Evolutionary conservation across 2,113 vertebrate species (phyloP).

Genomic region (Prochilodus magdalenae): DNA sequence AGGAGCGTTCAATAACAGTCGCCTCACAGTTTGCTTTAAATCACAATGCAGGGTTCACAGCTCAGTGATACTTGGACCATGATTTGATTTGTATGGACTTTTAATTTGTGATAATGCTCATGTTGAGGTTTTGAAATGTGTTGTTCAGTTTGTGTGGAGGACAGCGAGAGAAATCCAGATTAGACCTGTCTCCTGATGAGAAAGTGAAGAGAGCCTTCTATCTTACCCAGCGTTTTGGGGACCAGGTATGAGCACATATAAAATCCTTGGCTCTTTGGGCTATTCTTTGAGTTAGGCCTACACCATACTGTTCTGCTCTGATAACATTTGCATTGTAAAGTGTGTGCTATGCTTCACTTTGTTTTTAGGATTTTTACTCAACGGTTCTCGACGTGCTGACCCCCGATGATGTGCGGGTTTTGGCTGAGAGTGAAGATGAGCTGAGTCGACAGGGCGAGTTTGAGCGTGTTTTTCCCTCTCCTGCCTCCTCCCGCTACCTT

Average conservation of each 20-base stretch:
- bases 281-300: too few relatives aligned
- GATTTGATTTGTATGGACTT: not conserved
- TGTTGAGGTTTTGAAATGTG: not conserved
- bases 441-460: slow-evolving; percentile 87
- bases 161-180: slow-evolving; percentile 70
- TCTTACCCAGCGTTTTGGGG: slow-evolving; percentile 80
- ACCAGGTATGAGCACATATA: slow-evolving; percentile 77
- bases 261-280: not conserved
- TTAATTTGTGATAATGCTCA: not conserved
- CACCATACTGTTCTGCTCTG: too few relatives aligned
- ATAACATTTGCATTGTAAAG: not conserved
- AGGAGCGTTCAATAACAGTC: too few relatives aligned
- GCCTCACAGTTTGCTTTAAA: too few relatives aligned
- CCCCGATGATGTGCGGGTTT: slow-evolving; percentile 86
- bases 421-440: slow-evolving; percentile 91
- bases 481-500: slow-evolving; percentile 86
- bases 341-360: not conserved
- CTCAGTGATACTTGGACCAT: not conserved
- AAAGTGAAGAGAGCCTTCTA: slow-evolving; percentile 91
- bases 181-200: slow-evolving; percentile 82
- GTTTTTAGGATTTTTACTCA: slow-evolving; percentile 83
- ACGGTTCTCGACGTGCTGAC: slow-evolving; percentile 89
- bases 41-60: too few relatives aligned
- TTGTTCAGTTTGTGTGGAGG: slow-evolving; percentile 69
- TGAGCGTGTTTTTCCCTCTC: slow-evolving; percentile 89